Percentiles rank a stretch among this genome's conserved stretches.
Evolutionary conservation across 2,113 vertebrate genomes (phyloP).

Genomic region (Paradisaea rubra): DNA sequence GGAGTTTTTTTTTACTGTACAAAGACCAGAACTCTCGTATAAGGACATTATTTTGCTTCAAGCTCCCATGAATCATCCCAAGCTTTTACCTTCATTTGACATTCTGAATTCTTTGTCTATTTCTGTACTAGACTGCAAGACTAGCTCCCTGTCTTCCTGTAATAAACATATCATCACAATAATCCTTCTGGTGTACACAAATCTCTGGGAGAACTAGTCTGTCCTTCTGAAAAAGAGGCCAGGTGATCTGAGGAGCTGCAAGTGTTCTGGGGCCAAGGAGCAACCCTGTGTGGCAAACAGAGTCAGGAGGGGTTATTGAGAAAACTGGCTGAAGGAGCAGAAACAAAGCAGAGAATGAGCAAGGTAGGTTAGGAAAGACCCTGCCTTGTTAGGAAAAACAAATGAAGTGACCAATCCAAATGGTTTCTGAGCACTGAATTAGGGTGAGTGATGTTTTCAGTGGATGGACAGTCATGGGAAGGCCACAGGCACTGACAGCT

Average conservation of each 20-base stretch:
- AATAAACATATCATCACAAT: slow-evolving; percentile 24
- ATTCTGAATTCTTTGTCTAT: neutral
- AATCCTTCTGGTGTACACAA: neutral
- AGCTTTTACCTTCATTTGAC: neutral
- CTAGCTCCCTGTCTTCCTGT: slow-evolving; percentile 6
- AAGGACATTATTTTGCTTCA: slow-evolving; percentile 2
- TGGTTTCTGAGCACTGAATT: neutral
- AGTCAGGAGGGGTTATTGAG: neutral
- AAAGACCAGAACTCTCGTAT: slow-evolving; percentile 11
- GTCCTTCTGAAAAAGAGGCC: neutral
- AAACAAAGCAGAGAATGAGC: neutral
- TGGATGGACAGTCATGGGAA: neutral
- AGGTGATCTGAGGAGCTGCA: neutral
- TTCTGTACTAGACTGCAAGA: slow-evolving; percentile 26
- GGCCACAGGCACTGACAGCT: neutral
- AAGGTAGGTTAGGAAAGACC: neutral
- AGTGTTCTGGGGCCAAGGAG: neutral
- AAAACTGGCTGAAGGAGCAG: neutral
- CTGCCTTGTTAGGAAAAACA: neutral
- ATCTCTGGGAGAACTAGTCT: neutral
- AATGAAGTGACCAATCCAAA: neutral
- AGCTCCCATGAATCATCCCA: slow-evolving; percentile 26
- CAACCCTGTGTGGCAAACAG: neutral
- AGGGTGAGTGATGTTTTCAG: neutral
- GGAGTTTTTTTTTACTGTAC: neutral